These are phyloP conservation scores for Malurus melanocephalus DNA, from an alignment of 2,113 vertebrate species.

Conservation along the genomic window DNA sequence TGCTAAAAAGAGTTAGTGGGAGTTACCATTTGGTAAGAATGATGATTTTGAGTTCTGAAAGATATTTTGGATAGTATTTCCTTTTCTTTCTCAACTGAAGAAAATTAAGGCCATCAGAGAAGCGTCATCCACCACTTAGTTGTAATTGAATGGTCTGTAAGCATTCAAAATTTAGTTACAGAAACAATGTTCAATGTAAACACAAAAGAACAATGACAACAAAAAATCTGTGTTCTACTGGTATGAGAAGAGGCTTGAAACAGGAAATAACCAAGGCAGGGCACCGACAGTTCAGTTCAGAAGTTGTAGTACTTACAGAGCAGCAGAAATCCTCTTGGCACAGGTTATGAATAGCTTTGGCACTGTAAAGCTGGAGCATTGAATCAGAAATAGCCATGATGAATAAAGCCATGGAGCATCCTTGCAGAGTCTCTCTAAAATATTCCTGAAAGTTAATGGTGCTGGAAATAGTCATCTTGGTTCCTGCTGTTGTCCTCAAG, in stretches of 20 bases:
- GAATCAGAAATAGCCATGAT: background rate
- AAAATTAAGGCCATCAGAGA: background rate
- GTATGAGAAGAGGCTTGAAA: background rate
- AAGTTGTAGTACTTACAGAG: background rate
- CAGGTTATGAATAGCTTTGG: background rate
- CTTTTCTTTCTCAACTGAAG: background rate
- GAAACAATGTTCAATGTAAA: background rate
- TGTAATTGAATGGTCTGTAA: rapidly evolving
- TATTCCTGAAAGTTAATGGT: slow-evolving; percentile 3
- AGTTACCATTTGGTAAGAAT: background rate
- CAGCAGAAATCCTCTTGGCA: background rate
- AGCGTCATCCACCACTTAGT: background rate
- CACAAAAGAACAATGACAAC: background rate
- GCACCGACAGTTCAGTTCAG: background rate
- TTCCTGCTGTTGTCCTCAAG: background rate
- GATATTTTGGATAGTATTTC: background rate
- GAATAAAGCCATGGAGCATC: background rate
- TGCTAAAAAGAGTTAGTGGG: background rate
- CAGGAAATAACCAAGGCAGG: background rate
- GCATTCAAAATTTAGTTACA: background rate
- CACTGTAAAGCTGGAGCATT: background rate
- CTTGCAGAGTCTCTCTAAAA: slow-evolving; percentile 1
- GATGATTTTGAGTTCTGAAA: background rate
- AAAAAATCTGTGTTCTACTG: background rate
- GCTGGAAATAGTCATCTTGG: background rate